Base-by-base conservation (phyloP, 2,888 invertebrate species). In the Monopis laevigella region DNA sequence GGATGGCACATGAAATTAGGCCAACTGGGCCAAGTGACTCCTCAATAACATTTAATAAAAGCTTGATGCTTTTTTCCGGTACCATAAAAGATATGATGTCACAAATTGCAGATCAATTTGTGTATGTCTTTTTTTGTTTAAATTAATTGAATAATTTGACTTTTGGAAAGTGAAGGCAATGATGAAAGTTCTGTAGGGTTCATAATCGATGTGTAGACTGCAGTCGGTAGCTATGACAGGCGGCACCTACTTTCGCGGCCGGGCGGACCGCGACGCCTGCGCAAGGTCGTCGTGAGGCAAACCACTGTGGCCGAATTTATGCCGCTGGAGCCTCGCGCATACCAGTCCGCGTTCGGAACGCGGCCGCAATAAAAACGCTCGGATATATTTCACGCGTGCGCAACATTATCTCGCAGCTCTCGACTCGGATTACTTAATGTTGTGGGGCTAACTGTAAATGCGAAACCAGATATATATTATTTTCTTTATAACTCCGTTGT, bases 311-410 rank as follows among this genome's bases (percentile, higher is more conserved):
- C 67, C 69, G 65, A 74, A 74, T 72, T 68, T 74, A 73, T 72
- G n/a, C 73, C 64, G 66, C 55, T 58, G 60, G 67, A 68, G 63
- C 69, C 72, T 66, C 65, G 19, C 55, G 54, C 58, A 58, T 59
- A 59, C 59, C 58, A 58, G 56, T 53, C 53, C 49, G 50, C 45
- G 44, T 44, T 45, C 48, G 45, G 46, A 49, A 46, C 49, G 48
- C 46, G 48, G 45, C 28, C 49, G 46, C 49, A 44, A 48, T 49
- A 45, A 58, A 59, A 78, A 77, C 69, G 63, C 65, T 70, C 68
- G 69, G 73, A 74, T 78, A 75, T 75, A 74, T 77, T 75, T 75
- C 75, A 78, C 77, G 73, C 75, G 74, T 77, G 72, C 73, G 74
- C 75, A 77, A 75, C 73, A 72, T 77, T 77, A 77, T 73, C 73